Base-by-base conservation (phyloP, 1,140 invertebrate genomes). In the Drosophila ficusphila region DNA sequence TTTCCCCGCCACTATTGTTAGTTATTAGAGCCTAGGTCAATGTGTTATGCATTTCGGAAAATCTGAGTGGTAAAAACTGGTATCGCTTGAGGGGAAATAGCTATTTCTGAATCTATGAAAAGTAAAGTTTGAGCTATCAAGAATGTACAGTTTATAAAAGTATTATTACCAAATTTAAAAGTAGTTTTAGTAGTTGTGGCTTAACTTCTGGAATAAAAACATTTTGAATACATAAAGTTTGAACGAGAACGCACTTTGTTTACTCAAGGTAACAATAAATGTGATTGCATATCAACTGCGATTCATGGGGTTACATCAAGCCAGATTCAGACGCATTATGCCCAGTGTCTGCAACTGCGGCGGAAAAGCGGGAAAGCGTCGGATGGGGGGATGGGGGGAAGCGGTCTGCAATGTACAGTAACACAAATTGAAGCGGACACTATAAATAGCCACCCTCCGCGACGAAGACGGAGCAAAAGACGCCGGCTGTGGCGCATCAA, bases 401-500 rank as follows among this genome's bases (percentile, higher is more conserved):
- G 44, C 48, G 68, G 64, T 31, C 77, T 79, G 52, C 29, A 57
- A 58, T 58, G 75, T 82, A 88, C 82, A 88, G 83, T 88, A 88
- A 89, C 67, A 82, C 64, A 68, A 83, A 85, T 85, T 42, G 34
- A 60, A 85, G 69, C 76, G 79, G 79, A 85, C 70, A 88, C 83
- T 89, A 86, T 79, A 88, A 88, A 85, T 86, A 85, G 81, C 61
- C 76, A 86, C 81, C 81, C 81, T 79, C 72, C 61, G 65, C 60
- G 56, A 44, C 34, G 67, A 75, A 51, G 33, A 27, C 54, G 29
- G 36, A 36, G 47, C 21, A 23, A 42, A 51, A 34, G 34, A 23
- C 74, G 39, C 46, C 75, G 73, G 78, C 79, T 85, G 79, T 83
- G 81, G 81, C 79, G 71, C 78, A 82, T 82, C 78, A 82, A 82